Base-by-base conservation (phyloP, 2,888 invertebrate species). In the Temnothorax unifasciatus region DNA sequence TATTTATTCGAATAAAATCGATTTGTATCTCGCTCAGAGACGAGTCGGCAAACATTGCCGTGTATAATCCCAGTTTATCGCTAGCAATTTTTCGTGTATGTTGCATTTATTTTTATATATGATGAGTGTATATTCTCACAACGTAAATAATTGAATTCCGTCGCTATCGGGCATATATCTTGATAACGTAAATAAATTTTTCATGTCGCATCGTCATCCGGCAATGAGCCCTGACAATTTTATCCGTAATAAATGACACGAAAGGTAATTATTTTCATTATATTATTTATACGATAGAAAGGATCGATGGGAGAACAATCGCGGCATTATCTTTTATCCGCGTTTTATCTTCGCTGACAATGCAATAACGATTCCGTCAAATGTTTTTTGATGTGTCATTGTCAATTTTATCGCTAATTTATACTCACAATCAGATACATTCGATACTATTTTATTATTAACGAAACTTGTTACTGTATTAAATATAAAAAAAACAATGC, bases 371-470 rank as follows among this genome's bases (percentile, higher is more conserved):
- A 44, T 57, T 44, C 73, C 29, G 44, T 71, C 18, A 38, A 8
- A 79, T 57, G 21, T 3, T 9, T 57, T 77, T 13, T n/a, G 15
- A 69, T 69, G 15, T 29, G 25, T 77, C 6, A 54, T 69, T 41
- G 29, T 25, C n/a, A 77, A 77, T 41, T 77, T 77, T 54, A 41
- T 69, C 52, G 9, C 18, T 41, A 77, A 68, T 69, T 66, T 52
- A 52, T 25, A 52, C 2, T 47, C 50, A 50, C 50, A 50, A 18
- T 50, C 21, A 18, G 21, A 76, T 50, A 38, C 3, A 21, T 57
- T 73, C 2, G 3, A 73, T 73, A 38, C 11, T 25, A 57, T 1
- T 9, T 73, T 9, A 38, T 41, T 18, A 73, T 9, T 15, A 15
- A 25, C 1, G 1, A 57, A 73, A 57, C 25, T 11, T 9, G 15